These are phyloP conservation scores for Gavialis gangeticus DNA, from an alignment of 2,113 vertebrate genomes.

Conservation along the genomic window DNA sequence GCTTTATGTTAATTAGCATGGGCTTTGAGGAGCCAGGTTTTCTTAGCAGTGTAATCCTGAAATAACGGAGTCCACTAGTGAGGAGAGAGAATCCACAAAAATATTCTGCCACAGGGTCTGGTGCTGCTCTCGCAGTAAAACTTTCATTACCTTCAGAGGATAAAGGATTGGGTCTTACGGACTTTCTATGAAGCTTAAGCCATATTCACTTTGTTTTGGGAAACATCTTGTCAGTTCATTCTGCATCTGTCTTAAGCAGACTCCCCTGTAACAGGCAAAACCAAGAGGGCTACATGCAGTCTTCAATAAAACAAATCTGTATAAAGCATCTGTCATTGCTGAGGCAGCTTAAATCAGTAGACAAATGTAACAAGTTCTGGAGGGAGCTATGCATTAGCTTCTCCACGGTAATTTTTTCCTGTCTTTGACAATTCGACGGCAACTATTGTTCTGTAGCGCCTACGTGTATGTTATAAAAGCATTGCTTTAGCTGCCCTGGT, in stretches of 20 bases:
- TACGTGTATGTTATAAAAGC: fast-evolving
- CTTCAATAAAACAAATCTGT: slow-evolving; percentile 9
- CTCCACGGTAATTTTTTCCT: slow-evolving; percentile 17
- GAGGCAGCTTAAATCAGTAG: not conserved
- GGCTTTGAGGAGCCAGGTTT: not conserved
- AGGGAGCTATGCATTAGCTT: slow-evolving; percentile 31
- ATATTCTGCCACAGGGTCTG: fast-evolving
- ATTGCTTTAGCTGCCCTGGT: fast-evolving
- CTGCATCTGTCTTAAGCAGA: not conserved
- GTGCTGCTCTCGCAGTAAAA: not conserved
- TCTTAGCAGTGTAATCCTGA: fast-evolving
- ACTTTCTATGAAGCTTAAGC: not conserved
- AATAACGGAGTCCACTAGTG: not conserved
- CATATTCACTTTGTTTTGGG: not conserved
- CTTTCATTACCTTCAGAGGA: not conserved
- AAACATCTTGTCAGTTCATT: not conserved
- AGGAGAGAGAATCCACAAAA: fast-evolving
- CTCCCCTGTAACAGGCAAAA: slow-evolving; percentile 14
- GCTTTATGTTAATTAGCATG: fast-evolving
- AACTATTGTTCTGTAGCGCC: not conserved
- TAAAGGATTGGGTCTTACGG: fast-evolving
- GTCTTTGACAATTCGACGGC: not conserved
- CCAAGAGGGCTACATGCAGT: not conserved
- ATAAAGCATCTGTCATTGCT: not conserved
- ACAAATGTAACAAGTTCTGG: not conserved